phyloP scores from a whole-genome alignment of 2,113 vertebrate species.

The Xyliphius kryptos region DNA sequence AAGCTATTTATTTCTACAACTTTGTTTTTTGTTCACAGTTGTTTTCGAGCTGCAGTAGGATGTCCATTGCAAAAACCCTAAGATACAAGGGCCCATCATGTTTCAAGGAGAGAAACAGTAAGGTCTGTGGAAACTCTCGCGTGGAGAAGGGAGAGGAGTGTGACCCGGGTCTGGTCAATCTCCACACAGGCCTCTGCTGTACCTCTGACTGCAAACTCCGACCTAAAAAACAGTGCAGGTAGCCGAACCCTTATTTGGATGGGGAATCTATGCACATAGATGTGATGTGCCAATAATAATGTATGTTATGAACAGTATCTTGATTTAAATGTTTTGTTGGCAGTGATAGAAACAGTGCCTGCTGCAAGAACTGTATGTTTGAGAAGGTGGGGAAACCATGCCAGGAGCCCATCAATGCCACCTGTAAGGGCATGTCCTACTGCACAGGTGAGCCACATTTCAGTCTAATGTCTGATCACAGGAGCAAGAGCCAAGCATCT shows the following conservation, averaged over 20 bases:
- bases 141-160: slow-evolving; percentile 92
- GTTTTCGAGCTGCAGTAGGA: slow-evolving; percentile 92
- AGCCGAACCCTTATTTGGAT: no score
- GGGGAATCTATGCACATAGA: no score
- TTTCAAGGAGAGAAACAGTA: slow-evolving; percentile 83
- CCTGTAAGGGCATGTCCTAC: slow-evolving; percentile 86
- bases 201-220: slow-evolving; percentile 71
- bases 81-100: slow-evolving; percentile 77
- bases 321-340: not conserved
- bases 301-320: no score
- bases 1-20: no score
- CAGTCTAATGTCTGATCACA: no score
- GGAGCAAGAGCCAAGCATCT: no score
- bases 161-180: slow-evolving; percentile 82
- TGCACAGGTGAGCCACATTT: slow-evolving; percentile 78
- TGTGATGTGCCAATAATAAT: no score
- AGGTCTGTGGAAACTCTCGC: slow-evolving; percentile 91
- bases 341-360: slow-evolving; percentile 64
- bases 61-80: slow-evolving; percentile 82
- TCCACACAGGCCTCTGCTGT: slow-evolving; percentile 80
- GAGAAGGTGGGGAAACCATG: slow-evolving; percentile 79
- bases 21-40: slow-evolving; percentile 58
- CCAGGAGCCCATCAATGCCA: slow-evolving; percentile 90
- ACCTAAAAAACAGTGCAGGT: slow-evolving; percentile 78
- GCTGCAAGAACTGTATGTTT: slow-evolving; percentile 71